These are phyloP conservation scores for Megalops atlanticus DNA, from an alignment of 2,113 vertebrate genomes.

Conservation along the genomic window DNA sequence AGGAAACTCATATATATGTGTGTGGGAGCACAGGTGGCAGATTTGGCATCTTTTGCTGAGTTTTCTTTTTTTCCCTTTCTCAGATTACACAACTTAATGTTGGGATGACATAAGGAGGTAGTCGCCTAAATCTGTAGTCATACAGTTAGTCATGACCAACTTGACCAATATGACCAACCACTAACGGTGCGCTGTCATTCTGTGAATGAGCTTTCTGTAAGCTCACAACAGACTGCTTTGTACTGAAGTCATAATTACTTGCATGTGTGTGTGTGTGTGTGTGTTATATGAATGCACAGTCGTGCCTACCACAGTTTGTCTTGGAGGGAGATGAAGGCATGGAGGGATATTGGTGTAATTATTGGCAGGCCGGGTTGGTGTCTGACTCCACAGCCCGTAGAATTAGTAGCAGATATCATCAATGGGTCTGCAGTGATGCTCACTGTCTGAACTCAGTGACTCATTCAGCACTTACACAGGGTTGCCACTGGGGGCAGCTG, in stretches of 20 bases:
- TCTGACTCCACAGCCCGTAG: neutral
- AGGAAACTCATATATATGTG: constrained; percentile 27
- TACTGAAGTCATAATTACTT: no score
- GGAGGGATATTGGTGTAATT: neutral
- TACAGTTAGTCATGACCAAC: no score
- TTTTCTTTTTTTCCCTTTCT: neutral
- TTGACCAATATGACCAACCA: no score
- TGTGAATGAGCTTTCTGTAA: no score
- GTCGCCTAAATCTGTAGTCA: neutral
- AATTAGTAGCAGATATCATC: neutral
- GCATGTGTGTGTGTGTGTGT: no score
- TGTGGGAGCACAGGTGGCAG: neutral
- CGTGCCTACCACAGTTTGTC: neutral
- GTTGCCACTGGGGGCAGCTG: neutral
- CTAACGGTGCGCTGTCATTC: no score
- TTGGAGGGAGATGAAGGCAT: neutral
- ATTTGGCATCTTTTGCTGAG: neutral
- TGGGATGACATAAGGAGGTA: neutral
- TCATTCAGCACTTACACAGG: neutral
- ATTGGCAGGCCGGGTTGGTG: neutral
- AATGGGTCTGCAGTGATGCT: neutral
- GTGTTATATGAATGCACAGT: neutral
- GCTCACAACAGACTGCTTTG: no score
- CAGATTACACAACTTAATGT: neutral
- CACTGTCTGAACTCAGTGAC: neutral